Evolutionary conservation across 1,140 invertebrate genomes (phyloP).

Genomic region (Temnothorax longispinosus): DNA sequence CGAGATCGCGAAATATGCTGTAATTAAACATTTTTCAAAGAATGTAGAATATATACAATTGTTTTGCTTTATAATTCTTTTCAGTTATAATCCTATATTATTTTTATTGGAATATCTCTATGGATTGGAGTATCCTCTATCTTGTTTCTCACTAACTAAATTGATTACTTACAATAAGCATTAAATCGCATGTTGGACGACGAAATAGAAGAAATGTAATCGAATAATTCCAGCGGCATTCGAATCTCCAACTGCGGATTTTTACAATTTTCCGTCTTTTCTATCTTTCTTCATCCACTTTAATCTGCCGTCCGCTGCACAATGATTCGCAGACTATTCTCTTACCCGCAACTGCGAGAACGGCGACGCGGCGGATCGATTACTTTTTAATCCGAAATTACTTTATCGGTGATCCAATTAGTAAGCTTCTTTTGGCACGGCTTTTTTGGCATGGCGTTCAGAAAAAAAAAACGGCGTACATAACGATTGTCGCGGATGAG

Average conservation of each 20-base stretch:
- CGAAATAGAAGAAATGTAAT: not conserved
- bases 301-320: slow-evolving; percentile 50
- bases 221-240: slow-evolving; percentile 5
- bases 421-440: slow-evolving; percentile 43
- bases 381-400: slow-evolving; percentile 76
- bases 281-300: slow-evolving; percentile 55
- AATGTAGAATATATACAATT: not conserved
- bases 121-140: not conserved
- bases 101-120: not conserved
- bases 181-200: not conserved
- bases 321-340: slow-evolving; percentile 22
- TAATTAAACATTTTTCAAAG: not conserved
- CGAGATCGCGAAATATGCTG: not conserved
- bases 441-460: slow-evolving; percentile 40
- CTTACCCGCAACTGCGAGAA: slow-evolving; percentile 28
- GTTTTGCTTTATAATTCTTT: not conserved
- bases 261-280: slow-evolving; percentile 23
- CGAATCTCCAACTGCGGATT: not conserved
- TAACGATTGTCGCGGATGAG: not conserved
- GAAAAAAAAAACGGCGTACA: slow-evolving; percentile 15
- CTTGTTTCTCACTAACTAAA: not conserved
- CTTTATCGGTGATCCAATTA: slow-evolving; percentile 69
- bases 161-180: not conserved
- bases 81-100: not conserved
- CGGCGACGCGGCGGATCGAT: slow-evolving; percentile 46